These are phyloP conservation scores for Acanthochromis polyacanthus DNA, from an alignment of 2,113 vertebrate species.

Conservation along the genomic window DNA sequence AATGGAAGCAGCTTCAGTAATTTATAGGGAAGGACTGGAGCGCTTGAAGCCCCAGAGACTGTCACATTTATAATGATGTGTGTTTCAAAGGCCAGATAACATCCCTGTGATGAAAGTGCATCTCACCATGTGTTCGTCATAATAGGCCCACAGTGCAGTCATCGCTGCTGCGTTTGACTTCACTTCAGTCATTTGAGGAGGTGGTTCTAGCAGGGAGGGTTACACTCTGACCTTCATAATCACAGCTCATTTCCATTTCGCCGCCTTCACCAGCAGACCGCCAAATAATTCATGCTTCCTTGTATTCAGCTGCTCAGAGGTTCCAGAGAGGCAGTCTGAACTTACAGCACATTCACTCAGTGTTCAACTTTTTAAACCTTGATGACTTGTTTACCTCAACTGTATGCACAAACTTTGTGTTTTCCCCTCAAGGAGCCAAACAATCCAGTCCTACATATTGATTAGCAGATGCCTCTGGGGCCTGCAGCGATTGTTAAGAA, in stretches of 20 bases:
- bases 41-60: constrained; percentile 29
- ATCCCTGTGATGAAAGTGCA: constrained; percentile 34
- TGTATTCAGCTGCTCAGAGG: not conserved
- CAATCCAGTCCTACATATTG: constrained; percentile 71
- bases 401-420: constrained; percentile 44
- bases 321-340: not conserved
- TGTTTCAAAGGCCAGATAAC: constrained; percentile 52
- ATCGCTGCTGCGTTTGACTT: constrained; percentile 14
- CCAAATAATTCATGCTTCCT: constrained; percentile 3
- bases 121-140: constrained; percentile 33
- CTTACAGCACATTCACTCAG: constrained; percentile 48
- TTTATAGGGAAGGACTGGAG: constrained; percentile 48
- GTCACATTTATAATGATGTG: constrained; percentile 48
- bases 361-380: constrained; percentile 71
- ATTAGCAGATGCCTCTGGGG: constrained; percentile 67
- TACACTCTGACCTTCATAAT: constrained; percentile 35
- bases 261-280: not conserved
- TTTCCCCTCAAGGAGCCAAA: constrained; percentile 49
- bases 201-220: not conserved
- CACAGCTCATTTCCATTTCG: constrained; percentile 16
- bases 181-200: constrained; percentile 25
- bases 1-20: constrained; percentile 27
- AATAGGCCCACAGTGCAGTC: constrained; percentile 25
- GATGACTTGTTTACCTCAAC: constrained; percentile 60
- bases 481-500: constrained; percentile 60